Conservation (phyloP, 37 sponge, comb jelly and placozoan genomes). For the Spongilla lacustris region DNA sequence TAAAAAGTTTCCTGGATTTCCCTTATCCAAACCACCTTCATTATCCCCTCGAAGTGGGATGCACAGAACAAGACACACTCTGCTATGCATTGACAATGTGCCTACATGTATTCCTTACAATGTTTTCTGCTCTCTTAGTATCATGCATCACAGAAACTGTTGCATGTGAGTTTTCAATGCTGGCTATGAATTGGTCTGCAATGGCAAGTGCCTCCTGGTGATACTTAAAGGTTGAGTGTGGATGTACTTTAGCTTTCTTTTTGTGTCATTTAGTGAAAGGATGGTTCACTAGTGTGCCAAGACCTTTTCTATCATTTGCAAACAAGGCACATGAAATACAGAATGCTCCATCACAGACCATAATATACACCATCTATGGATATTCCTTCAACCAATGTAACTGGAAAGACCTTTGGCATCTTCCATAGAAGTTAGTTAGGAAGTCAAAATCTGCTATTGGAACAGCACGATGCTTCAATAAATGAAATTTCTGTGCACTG, state of each 20-base stretch:
- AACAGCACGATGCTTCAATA: conserved; percentile 2
- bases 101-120: conserved; percentile 39
- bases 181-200: conserved; percentile 33
- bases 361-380: conserved; percentile 52
- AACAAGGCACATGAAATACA: conserved; percentile 33
- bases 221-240: conserved; percentile 23
- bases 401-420: conserved; percentile 54
- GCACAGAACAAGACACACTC: conserved; percentile 48
- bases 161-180: conserved; percentile 34
- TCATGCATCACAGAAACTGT: conserved; percentile 27
- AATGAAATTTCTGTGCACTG: conserved; percentile 1
- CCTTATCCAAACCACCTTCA: conserved; percentile 27
- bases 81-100: conserved; percentile 45
- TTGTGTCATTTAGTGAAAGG: conserved; percentile 30
- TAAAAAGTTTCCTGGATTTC: conserved; percentile 71
- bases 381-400: conserved; percentile 37
- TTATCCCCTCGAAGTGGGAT: conserved; percentile 62
- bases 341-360: conserved; percentile 23
- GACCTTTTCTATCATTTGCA: conserved; percentile 20
- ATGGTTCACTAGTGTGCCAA: conserved; percentile 4
- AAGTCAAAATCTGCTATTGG: conserved; percentile 19
- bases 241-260: not conserved
- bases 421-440: conserved; percentile 30
- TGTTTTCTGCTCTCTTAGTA: conserved; percentile 3
- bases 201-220: conserved; percentile 18